Conservation (phyloP, 1,140 invertebrate species). For the Drosophila repleta region DNA sequence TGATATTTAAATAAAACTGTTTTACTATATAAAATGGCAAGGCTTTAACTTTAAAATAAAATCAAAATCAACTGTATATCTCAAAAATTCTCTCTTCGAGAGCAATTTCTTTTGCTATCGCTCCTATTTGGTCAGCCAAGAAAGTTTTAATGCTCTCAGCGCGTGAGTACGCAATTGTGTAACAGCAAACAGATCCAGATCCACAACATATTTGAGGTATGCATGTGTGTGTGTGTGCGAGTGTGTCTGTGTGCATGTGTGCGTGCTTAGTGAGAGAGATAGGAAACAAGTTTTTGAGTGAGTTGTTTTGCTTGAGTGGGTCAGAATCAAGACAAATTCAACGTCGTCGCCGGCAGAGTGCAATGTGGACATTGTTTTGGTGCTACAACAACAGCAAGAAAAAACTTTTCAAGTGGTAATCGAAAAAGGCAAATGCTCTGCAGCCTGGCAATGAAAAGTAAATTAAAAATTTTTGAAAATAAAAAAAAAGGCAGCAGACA, state of each 20-base stretch:
- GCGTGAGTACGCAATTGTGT: conserved; percentile 2
- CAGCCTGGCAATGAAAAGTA: conserved; percentile 10
- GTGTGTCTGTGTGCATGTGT: neutral
- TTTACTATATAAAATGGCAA: no score
- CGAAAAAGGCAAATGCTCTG: neutral
- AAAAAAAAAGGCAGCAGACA: conserved; percentile 10
- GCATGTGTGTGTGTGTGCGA: neutral
- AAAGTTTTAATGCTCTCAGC: neutral
- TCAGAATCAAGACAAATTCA: conserved; percentile 34
- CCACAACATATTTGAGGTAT: conserved; percentile 27
- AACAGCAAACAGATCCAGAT: conserved; percentile 35
- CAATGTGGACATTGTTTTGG: conserved; percentile 30
- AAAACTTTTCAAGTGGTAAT: conserved; percentile 7
- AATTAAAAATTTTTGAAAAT: conserved; percentile 4
- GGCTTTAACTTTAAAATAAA: no score
- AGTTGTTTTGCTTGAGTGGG: conserved; percentile 24
- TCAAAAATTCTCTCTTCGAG: no score
- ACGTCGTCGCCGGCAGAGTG: neutral
- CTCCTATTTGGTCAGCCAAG: neutral
- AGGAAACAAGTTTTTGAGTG: conserved; percentile 49
- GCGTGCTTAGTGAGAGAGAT: neutral
- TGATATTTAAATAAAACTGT: no score
- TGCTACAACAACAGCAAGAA: neutral
- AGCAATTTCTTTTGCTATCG: no score
- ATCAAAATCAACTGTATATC: no score